Percentiles rank a stretch among this genome's conserved stretches.
Evolutionary conservation across 2,888 invertebrate genomes (phyloP).

Genomic region (Agapostemon virescens): DNA sequence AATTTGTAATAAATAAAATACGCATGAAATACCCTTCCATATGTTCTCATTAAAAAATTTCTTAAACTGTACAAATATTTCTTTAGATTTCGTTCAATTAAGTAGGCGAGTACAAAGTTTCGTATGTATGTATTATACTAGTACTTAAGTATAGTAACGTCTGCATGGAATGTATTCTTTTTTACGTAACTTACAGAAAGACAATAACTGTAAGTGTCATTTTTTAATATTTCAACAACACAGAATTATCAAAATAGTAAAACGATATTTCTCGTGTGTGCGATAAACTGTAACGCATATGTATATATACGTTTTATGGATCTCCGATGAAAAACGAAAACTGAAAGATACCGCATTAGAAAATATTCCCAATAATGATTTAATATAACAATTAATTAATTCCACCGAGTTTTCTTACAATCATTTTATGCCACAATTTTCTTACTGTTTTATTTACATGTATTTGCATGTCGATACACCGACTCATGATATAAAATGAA

Average conservation of each 20-base stretch:
- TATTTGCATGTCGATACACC: background rate
- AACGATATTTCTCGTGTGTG: background rate
- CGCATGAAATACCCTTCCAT: background rate
- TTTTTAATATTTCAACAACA: background rate
- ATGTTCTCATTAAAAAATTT: background rate
- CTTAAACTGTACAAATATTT: constrained; percentile 20
- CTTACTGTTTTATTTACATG: background rate
- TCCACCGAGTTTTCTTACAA: background rate
- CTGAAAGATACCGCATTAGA: background rate
- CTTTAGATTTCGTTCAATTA: constrained; percentile 24
- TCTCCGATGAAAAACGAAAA: background rate
- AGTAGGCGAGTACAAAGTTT: constrained; percentile 20
- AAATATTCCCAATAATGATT: background rate
- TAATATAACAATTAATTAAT: background rate
- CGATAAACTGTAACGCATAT: background rate
- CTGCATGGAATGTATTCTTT: constrained; percentile 48
- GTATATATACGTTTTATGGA: background rate
- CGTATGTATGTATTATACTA: constrained; percentile 27
- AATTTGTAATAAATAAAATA: constrained; percentile 13
- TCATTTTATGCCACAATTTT: background rate
- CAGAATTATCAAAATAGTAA: constrained; percentile 1
- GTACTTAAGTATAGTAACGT: constrained; percentile 37
- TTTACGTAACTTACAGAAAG: background rate
- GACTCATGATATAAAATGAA: background rate
- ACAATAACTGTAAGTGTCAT: background rate